These are phyloP conservation scores for Agonopterix subpropinquella DNA, from an alignment of 2,888 invertebrate species.

Conservation along the genomic window DNA sequence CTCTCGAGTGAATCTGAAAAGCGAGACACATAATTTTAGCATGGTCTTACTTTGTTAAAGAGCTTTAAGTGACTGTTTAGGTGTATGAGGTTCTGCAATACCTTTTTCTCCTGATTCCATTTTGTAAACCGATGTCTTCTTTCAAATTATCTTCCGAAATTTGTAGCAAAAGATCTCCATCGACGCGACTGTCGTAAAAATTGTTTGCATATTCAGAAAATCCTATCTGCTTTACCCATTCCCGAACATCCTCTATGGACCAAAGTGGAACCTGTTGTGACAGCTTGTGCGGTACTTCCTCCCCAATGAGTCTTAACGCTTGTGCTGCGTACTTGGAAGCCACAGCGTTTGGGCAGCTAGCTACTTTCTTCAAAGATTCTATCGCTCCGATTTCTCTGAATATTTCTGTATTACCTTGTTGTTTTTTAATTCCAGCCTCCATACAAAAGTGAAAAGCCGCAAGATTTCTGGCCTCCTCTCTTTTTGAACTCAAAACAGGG, in stretches of 20 bases:
- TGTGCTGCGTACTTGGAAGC: conserved; percentile 98
- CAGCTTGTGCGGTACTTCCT: conserved; percentile 97
- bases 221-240: conserved; percentile 99
- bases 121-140: conserved; percentile 94
- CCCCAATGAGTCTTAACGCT: conserved; percentile 93
- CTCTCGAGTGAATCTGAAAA: conserved; percentile 90
- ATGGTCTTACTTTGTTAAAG: not conserved
- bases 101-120: conserved; percentile 95
- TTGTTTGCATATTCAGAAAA: conserved; percentile 89
- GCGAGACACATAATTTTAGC: not conserved
- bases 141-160: conserved; percentile 93
- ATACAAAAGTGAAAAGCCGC: conserved; percentile 99
- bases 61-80: not conserved
- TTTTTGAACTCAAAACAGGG: conserved; percentile 94
- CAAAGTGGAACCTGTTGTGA: conserved; percentile 99
- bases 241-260: conserved; percentile 96
- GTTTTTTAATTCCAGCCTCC: conserved; percentile 98
- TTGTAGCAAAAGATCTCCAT: conserved; percentile 95
- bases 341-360: conserved; percentile 97
- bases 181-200: conserved; percentile 94
- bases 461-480: conserved; percentile 96
- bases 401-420: conserved; percentile 92
- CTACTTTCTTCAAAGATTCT: conserved; percentile 95
- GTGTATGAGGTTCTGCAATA: conserved; percentile 29
- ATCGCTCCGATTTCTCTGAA: conserved; percentile 97